These are phyloP conservation scores for Willowsia nigromaculata DNA, from an alignment of 2,888 invertebrate genomes.

Conservation along the genomic window DNA sequence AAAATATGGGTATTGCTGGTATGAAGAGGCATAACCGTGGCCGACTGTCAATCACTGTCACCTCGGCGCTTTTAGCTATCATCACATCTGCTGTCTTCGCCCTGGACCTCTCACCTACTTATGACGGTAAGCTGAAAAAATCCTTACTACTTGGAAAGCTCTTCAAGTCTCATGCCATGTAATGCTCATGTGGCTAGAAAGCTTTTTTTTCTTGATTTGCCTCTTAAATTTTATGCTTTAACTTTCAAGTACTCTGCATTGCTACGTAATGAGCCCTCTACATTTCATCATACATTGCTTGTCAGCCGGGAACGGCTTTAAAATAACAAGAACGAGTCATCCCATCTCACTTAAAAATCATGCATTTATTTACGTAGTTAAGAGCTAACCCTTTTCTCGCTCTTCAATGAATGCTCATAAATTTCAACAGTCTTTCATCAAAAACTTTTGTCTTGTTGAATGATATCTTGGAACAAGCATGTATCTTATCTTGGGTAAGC, in stretches of 20 bases:
- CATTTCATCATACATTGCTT: slow-evolving; percentile 21
- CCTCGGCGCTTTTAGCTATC: slow-evolving; percentile 77
- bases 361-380: neutral
- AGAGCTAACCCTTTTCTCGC: neutral
- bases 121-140: slow-evolving; percentile 76
- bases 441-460: neutral
- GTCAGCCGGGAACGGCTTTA: neutral
- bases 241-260: neutral
- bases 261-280: slow-evolving; percentile 40
- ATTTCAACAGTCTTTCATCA: slow-evolving; percentile 37
- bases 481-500: slow-evolving; percentile 14
- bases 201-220: neutral
- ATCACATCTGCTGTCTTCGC: slow-evolving; percentile 78
- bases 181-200: neutral
- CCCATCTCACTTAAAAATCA: neutral
- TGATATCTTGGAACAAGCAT: neutral
- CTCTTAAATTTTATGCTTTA: slow-evolving; percentile 2
- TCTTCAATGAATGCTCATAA: slow-evolving; percentile 15
- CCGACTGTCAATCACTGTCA: slow-evolving; percentile 78
- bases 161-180: neutral
- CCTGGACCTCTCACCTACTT: slow-evolving; percentile 77
- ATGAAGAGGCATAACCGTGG: slow-evolving; percentile 64
- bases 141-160: neutral
- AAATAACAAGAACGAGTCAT: neutral
- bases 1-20: neutral